Evolutionary conservation across 2,888 invertebrate genomes (phyloP).

Genomic region (Oscheius myriophilus): DNA sequence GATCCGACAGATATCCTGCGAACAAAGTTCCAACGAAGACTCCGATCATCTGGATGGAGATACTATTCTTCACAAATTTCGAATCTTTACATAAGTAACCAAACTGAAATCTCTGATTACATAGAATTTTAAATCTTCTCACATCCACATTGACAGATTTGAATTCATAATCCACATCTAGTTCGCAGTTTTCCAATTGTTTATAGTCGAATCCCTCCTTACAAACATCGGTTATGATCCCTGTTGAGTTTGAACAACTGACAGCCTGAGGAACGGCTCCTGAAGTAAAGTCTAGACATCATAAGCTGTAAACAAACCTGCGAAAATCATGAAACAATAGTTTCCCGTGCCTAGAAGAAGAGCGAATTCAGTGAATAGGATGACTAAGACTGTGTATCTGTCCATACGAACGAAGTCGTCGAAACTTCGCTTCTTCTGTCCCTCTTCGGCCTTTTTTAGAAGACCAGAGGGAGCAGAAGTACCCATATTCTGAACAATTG

Average conservation of each 20-base stretch:
- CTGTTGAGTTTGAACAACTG: constrained; percentile 21
- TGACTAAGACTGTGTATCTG: constrained; percentile 21
- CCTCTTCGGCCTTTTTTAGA: neutral
- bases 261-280: constrained; percentile 45
- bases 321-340: constrained; percentile 49
- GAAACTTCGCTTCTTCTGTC: constrained; percentile 4
- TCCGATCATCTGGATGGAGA: constrained; percentile 67
- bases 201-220: neutral
- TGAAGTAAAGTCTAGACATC: constrained; percentile 2
- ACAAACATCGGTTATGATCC: constrained; percentile 20
- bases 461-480: too few relatives aligned
- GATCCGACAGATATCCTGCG: constrained; percentile 43
- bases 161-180: constrained; percentile 44
- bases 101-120: constrained; percentile 38
- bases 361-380: constrained; percentile 31
- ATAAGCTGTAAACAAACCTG: constrained; percentile 30
- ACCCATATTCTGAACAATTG: too few relatives aligned
- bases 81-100: constrained; percentile 54
- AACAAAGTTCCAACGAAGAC: constrained; percentile 45
- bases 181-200: constrained; percentile 21
- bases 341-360: constrained; percentile 29
- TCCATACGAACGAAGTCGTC: constrained; percentile 32
- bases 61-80: constrained; percentile 56
- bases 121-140: neutral
- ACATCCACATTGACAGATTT: constrained; percentile 53